Evolutionary conservation across 2,888 invertebrate genomes (phyloP), one percentile per base, ranked within the genome.

Genomic region (Meta bourneti): DNA sequence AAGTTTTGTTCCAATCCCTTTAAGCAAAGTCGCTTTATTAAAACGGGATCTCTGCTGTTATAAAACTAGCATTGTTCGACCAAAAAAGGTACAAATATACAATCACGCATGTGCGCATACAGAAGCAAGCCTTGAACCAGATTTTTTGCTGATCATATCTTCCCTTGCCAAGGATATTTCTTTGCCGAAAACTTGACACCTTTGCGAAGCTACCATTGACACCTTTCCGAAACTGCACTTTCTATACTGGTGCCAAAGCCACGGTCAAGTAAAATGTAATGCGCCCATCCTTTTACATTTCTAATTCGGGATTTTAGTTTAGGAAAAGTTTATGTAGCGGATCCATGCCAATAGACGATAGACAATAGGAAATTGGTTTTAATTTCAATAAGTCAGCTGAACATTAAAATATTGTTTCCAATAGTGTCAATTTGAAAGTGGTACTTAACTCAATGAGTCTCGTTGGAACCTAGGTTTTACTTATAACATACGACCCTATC

Each of bases 21-120:
- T 72, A 82, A 91, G 81, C 75, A 69, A 86, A 91, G 77, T 83
- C 78, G 82, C 61, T 87, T 91, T 83, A 91, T 91, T 86, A 86
- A 80, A 91, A 83, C 20, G 48, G 80, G n/a, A 51, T 54, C 75
- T 72, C 72, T 20, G 70, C 48, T n/a, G 51, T 71, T 74, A 49
- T 70, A 51, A 71, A 80, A 51, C 51, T 69, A 20, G 20, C 54
- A 20, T 81, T 86, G 81, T 81, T 81, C 71, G n/a, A 20, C 54
- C 19, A 34, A 51, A 71, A 89, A 85, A 79, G 9, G 78, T 80
- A 80, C 75, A 85, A 90, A 84, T 77, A 75, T 54, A 19, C 52
- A 87, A 85, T 78, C 82, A 71, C 48, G 74, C 74, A 34, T 88
- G 69, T 86, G n/a, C 51, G 52, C 61, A 19, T 75, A 61, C 52